Conservation (phyloP, 2,113 vertebrate species). For the Brachypodius melanocephalos region DNA sequence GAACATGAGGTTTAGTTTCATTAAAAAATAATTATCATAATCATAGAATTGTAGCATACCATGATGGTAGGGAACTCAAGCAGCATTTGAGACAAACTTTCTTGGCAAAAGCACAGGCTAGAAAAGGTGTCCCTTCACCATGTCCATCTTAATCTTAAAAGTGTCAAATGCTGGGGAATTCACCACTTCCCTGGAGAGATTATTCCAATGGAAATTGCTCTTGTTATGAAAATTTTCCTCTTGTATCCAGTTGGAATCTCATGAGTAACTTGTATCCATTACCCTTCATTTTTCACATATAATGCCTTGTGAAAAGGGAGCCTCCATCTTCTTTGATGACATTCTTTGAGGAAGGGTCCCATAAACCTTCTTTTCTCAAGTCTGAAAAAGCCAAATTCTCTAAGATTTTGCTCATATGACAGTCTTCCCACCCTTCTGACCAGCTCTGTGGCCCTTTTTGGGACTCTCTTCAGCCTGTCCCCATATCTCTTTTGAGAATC, state of each 20-base stretch:
- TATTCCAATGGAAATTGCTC: background rate
- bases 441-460: accelerated
- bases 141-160: background rate
- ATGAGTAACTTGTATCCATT: background rate
- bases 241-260: accelerated
- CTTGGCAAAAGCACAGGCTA: background rate
- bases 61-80: background rate
- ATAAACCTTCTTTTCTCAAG: background rate
- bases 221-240: background rate
- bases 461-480: background rate
- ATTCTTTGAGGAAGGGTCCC: background rate
- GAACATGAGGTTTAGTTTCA: background rate
- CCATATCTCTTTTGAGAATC: background rate
- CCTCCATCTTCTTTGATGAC: background rate
- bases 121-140: background rate
- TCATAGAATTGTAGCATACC: background rate
- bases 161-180: background rate
- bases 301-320: background rate
- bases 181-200: background rate
- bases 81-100: background rate
- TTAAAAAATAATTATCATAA: background rate
- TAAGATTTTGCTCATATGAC: background rate
- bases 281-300: background rate
- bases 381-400: background rate
- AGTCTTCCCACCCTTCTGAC: background rate